Evolutionary conservation across 1,140 invertebrate genomes (phyloP).

Genomic region (Belonocnema kinseyi): DNA sequence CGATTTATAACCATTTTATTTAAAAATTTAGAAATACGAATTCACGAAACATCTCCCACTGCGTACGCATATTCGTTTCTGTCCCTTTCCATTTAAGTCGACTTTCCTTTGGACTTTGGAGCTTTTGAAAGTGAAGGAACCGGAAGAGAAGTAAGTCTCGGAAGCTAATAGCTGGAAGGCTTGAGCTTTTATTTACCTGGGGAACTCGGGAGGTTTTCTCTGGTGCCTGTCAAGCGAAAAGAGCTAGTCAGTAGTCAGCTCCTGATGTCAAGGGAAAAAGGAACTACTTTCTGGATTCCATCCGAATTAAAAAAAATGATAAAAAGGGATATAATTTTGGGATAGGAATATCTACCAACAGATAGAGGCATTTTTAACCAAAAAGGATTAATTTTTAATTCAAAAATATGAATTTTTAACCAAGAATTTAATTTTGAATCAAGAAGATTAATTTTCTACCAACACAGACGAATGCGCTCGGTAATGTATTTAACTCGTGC

Average conservation of each 20-base stretch:
- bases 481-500: too few relatives aligned
- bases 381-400: too few relatives aligned
- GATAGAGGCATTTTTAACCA: too few relatives aligned
- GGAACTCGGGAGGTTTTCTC: slow-evolving; percentile 21
- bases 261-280: background rate
- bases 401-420: too few relatives aligned
- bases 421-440: too few relatives aligned
- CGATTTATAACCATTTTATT: background rate
- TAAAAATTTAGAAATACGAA: background rate
- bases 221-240: background rate
- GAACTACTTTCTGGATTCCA: too few relatives aligned
- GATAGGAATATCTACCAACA: too few relatives aligned
- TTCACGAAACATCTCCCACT: background rate
- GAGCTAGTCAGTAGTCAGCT: slow-evolving; percentile 6
- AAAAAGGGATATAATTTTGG: too few relatives aligned
- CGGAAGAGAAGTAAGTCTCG: slow-evolving; percentile 24
- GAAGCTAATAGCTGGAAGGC: slow-evolving; percentile 26
- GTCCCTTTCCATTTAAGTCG: slow-evolving; percentile 6
- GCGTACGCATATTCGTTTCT: slow-evolving; percentile 18
- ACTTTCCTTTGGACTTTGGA: background rate
- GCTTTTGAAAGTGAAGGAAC: slow-evolving; percentile 28
- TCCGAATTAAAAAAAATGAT: too few relatives aligned
- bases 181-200: slow-evolving; percentile 26
- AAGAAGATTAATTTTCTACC: too few relatives aligned
- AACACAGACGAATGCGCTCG: too few relatives aligned